Evolutionary conservation across 2,113 vertebrate genomes (phyloP).

Genomic region (Miniopterus natalensis): DNA sequence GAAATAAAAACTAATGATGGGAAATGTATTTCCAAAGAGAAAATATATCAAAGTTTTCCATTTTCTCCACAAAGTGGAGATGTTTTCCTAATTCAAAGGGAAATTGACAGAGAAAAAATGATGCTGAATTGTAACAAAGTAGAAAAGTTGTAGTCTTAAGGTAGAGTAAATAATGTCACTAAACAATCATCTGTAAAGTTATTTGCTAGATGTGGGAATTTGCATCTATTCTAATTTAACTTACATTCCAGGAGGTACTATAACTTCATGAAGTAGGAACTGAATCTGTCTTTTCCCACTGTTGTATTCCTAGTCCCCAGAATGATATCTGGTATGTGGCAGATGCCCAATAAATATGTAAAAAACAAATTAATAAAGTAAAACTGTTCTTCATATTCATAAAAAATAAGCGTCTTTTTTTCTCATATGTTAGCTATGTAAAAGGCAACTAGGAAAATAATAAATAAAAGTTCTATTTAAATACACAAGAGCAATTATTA

Average conservation of each 20-base stretch:
- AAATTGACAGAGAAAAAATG: background rate
- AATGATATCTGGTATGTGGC: background rate
- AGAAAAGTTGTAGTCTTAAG: background rate
- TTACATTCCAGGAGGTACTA: background rate
- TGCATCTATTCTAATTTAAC: slow-evolving; percentile 15
- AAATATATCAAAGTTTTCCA: slow-evolving; percentile 3
- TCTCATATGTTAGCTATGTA: background rate
- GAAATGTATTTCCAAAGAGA: slow-evolving; percentile 25
- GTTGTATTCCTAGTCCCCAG: background rate
- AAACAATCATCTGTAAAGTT: background rate
- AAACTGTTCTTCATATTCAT: background rate
- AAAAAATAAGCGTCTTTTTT: background rate
- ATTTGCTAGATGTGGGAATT: background rate
- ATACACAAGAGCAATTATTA: background rate
- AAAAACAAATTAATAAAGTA: background rate
- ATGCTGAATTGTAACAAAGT: background rate
- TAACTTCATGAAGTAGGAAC: background rate
- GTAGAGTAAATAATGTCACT: background rate
- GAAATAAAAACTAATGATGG: slow-evolving; percentile 38
- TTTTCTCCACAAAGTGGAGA: slow-evolving; percentile 9
- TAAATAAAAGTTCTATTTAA: background rate
- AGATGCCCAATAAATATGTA: background rate
- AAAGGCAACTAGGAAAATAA: slow-evolving; percentile 41
- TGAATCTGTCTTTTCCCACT: background rate
- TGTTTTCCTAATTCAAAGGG: background rate